phyloP scores from a whole-genome alignment of 2,888 invertebrate species.

The Callosobruchus maculatus region DNA sequence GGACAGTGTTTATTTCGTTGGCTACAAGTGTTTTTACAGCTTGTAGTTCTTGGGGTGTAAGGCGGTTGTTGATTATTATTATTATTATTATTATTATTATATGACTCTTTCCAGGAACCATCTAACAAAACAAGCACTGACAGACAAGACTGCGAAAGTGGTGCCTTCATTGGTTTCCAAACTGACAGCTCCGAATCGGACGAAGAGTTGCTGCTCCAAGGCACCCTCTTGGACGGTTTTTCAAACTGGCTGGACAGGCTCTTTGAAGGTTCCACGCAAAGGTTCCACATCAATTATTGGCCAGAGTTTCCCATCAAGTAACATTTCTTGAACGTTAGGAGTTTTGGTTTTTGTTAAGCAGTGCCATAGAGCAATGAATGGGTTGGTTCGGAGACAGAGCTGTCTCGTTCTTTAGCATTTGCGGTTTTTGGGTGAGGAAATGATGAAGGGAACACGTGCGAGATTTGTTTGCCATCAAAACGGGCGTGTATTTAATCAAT shows the following conservation, averaged over 20 bases:
- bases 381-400: background rate
- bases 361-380: background rate
- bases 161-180: conserved; percentile 83
- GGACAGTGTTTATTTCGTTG: no score
- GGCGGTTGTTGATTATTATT: no score
- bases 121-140: background rate
- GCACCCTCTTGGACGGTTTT: conserved; percentile 77
- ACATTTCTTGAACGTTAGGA: conserved; percentile 21
- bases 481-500: background rate
- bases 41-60: no score
- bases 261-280: conserved; percentile 93
- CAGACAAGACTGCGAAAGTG: conserved; percentile 66
- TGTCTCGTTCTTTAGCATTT: background rate
- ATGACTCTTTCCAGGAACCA: background rate
- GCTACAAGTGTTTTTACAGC: no score
- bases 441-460: background rate
- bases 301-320: conserved; percentile 90
- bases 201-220: conserved; percentile 53
- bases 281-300: conserved; percentile 97
- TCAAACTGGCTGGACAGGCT: conserved; percentile 95
- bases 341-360: conserved; percentile 1
- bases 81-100: no score
- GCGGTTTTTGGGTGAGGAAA: background rate
- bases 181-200: conserved; percentile 60
- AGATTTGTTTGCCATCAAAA: background rate